Evolutionary conservation across 2,113 vertebrate species (phyloP).

Genomic region (Piliocolobus tephrosceles): DNA sequence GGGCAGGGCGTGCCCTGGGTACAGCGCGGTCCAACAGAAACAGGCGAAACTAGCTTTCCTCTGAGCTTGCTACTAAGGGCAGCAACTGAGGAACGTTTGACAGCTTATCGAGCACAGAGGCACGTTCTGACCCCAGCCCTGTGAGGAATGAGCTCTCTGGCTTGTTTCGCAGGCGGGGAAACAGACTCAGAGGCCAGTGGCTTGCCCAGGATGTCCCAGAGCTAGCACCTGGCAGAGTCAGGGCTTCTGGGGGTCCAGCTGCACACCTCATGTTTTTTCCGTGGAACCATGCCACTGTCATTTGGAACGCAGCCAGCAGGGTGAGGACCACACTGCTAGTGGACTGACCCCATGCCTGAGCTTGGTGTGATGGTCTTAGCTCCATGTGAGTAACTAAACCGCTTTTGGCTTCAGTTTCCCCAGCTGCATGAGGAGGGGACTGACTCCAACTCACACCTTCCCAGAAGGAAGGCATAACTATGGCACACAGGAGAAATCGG

Average conservation of each 20-base stretch:
- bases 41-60: background rate
- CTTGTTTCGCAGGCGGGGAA: background rate
- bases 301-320: background rate
- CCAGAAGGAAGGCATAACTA: background rate
- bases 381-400: background rate
- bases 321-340: background rate
- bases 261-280: background rate
- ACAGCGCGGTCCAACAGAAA: background rate
- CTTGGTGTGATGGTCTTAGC: background rate
- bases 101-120: background rate
- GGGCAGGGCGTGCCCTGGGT: background rate
- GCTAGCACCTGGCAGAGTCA: background rate
- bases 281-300: rapidly evolving
- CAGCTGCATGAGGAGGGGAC: background rate
- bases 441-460: background rate
- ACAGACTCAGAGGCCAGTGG: background rate
- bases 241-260: background rate
- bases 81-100: background rate
- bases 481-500: background rate
- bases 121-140: background rate
- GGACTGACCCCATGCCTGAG: background rate
- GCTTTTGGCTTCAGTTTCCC: background rate
- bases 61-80: background rate
- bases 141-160: background rate
- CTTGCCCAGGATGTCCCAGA: background rate